These are phyloP conservation scores for Heliothis subflexa DNA, from an alignment of 1,140 invertebrate species.

Conservation along the genomic window DNA sequence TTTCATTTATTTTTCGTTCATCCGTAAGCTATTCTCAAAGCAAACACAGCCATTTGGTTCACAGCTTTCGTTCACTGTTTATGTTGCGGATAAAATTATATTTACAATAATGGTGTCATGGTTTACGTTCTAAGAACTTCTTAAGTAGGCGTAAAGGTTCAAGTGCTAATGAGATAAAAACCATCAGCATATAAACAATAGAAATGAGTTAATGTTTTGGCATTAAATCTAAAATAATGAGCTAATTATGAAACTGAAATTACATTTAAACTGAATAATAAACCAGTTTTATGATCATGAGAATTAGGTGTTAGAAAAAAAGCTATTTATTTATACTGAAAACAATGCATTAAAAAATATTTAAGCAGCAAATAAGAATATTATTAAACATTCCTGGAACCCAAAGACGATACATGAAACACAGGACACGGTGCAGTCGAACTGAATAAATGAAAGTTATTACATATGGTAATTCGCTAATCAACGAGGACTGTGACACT, in stretches of 20 bases:
- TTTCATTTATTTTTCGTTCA: slow-evolving; percentile 31
- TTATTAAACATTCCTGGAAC: not conserved
- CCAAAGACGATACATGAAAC: not conserved
- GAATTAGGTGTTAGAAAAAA: slow-evolving; percentile 24
- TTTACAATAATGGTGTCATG: slow-evolving; percentile 30
- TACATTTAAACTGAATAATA: slow-evolving; percentile 1
- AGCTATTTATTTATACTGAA: too few species aligned
- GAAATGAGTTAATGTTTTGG: slow-evolving; percentile 2
- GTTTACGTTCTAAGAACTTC: slow-evolving; percentile 36
- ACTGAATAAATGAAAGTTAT: slow-evolving; percentile 31
- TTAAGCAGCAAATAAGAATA: not conserved
- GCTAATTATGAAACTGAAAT: not conserved
- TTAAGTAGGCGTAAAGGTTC: slow-evolving; percentile 25
- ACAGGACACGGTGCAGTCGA: not conserved
- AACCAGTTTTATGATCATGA: slow-evolving; percentile 28
- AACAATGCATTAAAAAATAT: too few species aligned
- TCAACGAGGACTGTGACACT: slow-evolving; percentile 47
- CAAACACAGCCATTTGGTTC: slow-evolving; percentile 26
- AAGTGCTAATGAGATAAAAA: slow-evolving; percentile 36
- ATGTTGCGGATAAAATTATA: slow-evolving; percentile 27
- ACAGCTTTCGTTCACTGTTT: slow-evolving; percentile 32
- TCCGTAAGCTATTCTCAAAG: slow-evolving; percentile 14
- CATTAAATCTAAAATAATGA: slow-evolving; percentile 7
- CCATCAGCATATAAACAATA: slow-evolving; percentile 35
- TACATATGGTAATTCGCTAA: slow-evolving; percentile 48